Evolutionary conservation across 2,888 invertebrate genomes (phyloP).

Genomic region (Chorisops tibialis): DNA sequence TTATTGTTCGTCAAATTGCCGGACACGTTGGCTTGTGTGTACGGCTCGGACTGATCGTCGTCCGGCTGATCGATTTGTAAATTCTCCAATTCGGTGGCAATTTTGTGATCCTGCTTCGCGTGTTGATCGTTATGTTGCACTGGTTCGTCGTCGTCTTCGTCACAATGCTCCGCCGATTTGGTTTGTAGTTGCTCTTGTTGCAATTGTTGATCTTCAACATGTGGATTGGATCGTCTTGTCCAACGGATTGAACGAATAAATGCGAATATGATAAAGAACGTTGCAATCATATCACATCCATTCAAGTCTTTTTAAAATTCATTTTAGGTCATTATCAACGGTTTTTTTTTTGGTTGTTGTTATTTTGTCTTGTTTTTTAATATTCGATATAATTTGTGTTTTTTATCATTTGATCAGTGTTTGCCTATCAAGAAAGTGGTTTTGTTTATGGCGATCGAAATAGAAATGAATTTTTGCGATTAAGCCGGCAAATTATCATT

Average conservation of each 20-base stretch:
- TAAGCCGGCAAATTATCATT: no score
- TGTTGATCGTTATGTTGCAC: constrained; percentile 12
- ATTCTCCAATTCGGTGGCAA: background rate
- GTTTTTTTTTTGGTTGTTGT: constrained; percentile 11
- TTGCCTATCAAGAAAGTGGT: background rate
- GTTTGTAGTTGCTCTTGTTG: constrained; percentile 36
- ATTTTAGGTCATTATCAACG: constrained; percentile 29
- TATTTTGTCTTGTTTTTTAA: constrained; percentile 9
- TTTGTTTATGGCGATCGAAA: no score
- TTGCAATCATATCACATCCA: constrained; percentile 48
- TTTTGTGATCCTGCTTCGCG: background rate
- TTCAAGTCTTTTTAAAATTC: constrained; percentile 19
- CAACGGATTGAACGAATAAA: constrained; percentile 52
- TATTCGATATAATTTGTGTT: background rate
- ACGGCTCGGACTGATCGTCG: constrained; percentile 11
- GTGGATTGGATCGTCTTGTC: constrained; percentile 36
- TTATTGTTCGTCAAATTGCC: constrained; percentile 13
- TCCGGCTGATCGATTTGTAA: background rate
- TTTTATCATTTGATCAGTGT: constrained; percentile 18
- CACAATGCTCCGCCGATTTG: constrained; percentile 15
- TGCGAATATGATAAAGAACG: constrained; percentile 51
- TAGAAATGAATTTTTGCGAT: no score
- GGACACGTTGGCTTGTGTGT: background rate
- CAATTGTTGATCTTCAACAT: constrained; percentile 32
- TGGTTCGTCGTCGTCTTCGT: constrained; percentile 25